Base-by-base conservation (phyloP, 2,113 vertebrate genomes). In the Hemichromis elongatus region DNA sequence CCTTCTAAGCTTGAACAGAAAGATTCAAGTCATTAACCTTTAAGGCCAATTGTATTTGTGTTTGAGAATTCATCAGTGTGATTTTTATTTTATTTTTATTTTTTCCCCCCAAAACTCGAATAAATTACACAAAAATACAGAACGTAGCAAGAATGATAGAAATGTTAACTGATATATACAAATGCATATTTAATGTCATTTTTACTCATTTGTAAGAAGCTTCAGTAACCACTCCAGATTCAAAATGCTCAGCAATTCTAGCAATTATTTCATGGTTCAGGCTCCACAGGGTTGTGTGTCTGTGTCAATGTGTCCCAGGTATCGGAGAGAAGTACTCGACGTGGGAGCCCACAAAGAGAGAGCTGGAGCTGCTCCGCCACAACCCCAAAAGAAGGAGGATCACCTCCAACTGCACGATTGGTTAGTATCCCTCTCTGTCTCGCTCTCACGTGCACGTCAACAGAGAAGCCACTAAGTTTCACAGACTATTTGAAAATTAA, bases 351-450 rank as follows among this genome's bases (percentile, higher is more conserved):
- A 99, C 98, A 83, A 99, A 99, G 90, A 94, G 98, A 86, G 99
- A 99, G 93, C 96, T 99, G 92, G 99, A 99, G 87, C 95, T 99
- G 94, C 96, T 99, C 91, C 98, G 97, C 35, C 98, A 99, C 95
- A 99, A 99, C 94, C 99, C 99, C 40, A 99, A 99, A 94, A 96
- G 99, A 68, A 96, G 99, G 94, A 99, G 98, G 96, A 99, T 99
- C 94, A 99, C 99, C 42, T 97, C 98, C 86, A 99, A 99, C 95
- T 99, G 98, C 91, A 99, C 99, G 90, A 99, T 99, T 85, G 99
- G 99, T 99, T 79, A 89, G 97, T 81, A 11, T 26, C 5, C 14
- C 26, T 33, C 2, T 28, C 14, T 19, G 9, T 21, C 4, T 0
- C 61, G 0, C 24, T 2, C 61, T 7, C 33, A 5, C 9, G 19